Evolutionary conservation across 2,797 vertebrate species (phyloP), one percentile per base, ranked within the genome.

Genomic region (Schizopygopsis pylzovi): DNA sequence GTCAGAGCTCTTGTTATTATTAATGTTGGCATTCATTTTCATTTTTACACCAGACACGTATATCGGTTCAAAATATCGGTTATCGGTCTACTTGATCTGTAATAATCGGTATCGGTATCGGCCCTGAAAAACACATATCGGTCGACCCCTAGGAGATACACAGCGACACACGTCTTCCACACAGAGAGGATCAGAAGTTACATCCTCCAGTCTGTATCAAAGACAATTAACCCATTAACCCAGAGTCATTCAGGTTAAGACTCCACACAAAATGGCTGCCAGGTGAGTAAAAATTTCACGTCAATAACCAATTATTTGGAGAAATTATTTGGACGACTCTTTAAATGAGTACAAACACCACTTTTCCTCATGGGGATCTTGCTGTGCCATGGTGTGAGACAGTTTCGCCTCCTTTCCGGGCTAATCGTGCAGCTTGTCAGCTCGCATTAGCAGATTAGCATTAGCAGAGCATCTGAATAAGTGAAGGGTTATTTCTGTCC

Each of bases 401-500:
- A 18, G 79, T 84, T 65, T 70, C 20, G 54, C 56, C 87, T 72
- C 70, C 80, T 49, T 56, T 71, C 67, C 52, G 72, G 78, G 85
- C 82, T 91, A 91, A 91, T 90, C 89, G 25, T 82, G 81, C 76
- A 83, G 71, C 47, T 85, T 72, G 77, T 88, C 87, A 85, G 81
- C 16, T 52, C 80, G 89, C 70, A 90, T 90, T 90, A 90, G 80
- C 33, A 79, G 89, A 90, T 92, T 90, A 91, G 85, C 61, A 70
- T 82, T 87, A 87, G 67, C 28, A 4, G 77, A 22, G 56, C 10
- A 49, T 73, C 59, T 67, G 79, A 73, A 78, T 75, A 73, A 47
- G 41, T 76, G 82, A 82, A 49, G 68, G 79, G 88, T 87, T 89
- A 90, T 89, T 89, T 89, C 82, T 47, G 87, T 84, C 81, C 63